Conservation (phyloP, 2,888 invertebrate genomes). For the Apamea anceps region DNA sequence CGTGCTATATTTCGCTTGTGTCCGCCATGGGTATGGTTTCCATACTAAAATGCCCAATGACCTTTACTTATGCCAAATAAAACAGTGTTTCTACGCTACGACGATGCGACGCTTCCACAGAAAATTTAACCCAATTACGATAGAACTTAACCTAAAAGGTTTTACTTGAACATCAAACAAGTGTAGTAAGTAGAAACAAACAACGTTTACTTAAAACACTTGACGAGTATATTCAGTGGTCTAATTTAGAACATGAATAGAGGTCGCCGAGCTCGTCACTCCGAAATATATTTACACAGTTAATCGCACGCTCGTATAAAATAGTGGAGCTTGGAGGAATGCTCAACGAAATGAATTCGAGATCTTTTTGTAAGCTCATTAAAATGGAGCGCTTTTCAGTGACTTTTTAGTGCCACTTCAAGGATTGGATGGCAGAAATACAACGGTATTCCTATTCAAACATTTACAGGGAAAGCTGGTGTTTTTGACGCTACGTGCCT, state of each 20-base stretch:
- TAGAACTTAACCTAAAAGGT: constrained; percentile 40
- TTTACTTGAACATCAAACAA: constrained; percentile 38
- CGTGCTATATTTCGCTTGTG: too few species aligned
- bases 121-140: constrained; percentile 28
- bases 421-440: constrained; percentile 63
- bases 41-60: too few species aligned
- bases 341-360: constrained; percentile 36
- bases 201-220: constrained; percentile 53
- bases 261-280: constrained; percentile 34
- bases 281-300: constrained; percentile 51
- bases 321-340: constrained; percentile 34
- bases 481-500: constrained; percentile 61
- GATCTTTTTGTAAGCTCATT: constrained; percentile 49
- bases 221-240: constrained; percentile 42
- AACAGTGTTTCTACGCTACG: neutral
- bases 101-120: neutral
- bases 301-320: constrained; percentile 36
- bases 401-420: constrained; percentile 62
- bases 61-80: neutral
- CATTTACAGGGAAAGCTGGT: constrained; percentile 51
- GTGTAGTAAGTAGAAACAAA: constrained; percentile 43
- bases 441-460: constrained; percentile 49
- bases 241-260: constrained; percentile 43
- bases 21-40: too few species aligned
- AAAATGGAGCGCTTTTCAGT: constrained; percentile 56